Evolutionary conservation across 2,888 invertebrate genomes (phyloP).

Genomic region (Ennomos fuscantarius): DNA sequence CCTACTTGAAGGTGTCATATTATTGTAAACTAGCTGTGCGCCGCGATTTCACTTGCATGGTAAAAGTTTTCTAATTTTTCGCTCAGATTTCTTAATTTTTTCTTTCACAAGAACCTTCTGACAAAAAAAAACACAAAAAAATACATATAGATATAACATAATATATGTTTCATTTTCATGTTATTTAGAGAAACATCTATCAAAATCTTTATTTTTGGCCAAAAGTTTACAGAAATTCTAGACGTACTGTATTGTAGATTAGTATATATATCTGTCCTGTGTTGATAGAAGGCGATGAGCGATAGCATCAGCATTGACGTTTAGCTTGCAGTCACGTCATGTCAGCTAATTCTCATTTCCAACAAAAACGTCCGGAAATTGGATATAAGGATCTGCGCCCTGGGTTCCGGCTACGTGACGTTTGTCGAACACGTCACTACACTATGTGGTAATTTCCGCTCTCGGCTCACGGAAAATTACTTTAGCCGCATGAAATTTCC

Average conservation of each 20-base stretch:
- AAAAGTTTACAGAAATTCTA: too few relatives aligned
- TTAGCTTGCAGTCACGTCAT: conserved; percentile 78
- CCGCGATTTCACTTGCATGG: too few relatives aligned
- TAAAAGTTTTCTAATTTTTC: too few relatives aligned
- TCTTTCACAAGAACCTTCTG: too few relatives aligned
- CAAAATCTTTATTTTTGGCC: too few relatives aligned
- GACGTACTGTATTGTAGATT: too few relatives aligned
- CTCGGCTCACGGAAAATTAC: conserved; percentile 82
- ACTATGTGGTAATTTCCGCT: conserved; percentile 85
- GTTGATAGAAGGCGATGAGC: conserved; percentile 15
- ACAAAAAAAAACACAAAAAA: too few relatives aligned
- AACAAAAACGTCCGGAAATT: conserved; percentile 84
- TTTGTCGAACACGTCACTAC: conserved; percentile 84
- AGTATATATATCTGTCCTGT: too few relatives aligned
- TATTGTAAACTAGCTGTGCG: background rate
- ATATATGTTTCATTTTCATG: too few relatives aligned
- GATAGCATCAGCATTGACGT: conserved; percentile 65
- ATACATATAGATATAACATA: too few relatives aligned
- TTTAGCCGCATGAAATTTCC: conserved; percentile 83
- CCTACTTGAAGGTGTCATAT: background rate
- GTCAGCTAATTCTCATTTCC: conserved; percentile 83
- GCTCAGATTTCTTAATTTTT: too few relatives aligned
- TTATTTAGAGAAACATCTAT: background rate
- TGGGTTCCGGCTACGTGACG: conserved; percentile 83
- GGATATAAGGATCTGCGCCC: conserved; percentile 84